phyloP scores from a whole-genome alignment of 1,140 invertebrate species.

The Ooceraea biroi region DNA sequence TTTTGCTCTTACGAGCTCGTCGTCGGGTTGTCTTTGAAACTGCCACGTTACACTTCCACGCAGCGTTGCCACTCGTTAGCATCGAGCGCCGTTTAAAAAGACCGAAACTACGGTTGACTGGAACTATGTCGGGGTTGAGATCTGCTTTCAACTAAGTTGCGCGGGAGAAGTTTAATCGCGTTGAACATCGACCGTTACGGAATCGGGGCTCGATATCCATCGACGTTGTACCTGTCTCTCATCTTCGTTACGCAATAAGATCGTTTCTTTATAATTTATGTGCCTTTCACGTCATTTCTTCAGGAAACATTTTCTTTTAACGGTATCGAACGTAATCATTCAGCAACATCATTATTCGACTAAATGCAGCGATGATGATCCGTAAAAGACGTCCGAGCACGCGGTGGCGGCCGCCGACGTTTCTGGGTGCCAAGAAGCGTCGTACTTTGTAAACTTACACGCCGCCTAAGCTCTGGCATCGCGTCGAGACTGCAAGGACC shows the following conservation, averaged over 20 bases:
- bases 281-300: background rate
- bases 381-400: constrained; percentile 19
- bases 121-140: constrained; percentile 33
- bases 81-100: constrained; percentile 33
- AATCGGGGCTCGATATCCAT: constrained; percentile 16
- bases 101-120: constrained; percentile 47
- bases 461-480: constrained; percentile 65
- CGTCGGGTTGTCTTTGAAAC: constrained; percentile 27
- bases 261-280: background rate
- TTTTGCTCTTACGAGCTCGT: background rate
- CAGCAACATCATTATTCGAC: constrained; percentile 15
- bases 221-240: background rate
- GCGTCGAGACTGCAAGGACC: constrained; percentile 60
- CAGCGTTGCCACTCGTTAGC: constrained; percentile 43
- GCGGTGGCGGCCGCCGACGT: constrained; percentile 5
- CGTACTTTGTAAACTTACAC: constrained; percentile 72
- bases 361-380: background rate
- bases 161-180: constrained; percentile 37
- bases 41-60: constrained; percentile 30
- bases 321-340: background rate
- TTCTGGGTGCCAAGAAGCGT: constrained; percentile 24
- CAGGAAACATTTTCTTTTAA: background rate
- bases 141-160: constrained; percentile 43
- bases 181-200: constrained; percentile 8
- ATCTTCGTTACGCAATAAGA: background rate